These are phyloP conservation scores for Tetragonisca angustula DNA, from an alignment of 2,888 invertebrate species.

Conservation along the genomic window DNA sequence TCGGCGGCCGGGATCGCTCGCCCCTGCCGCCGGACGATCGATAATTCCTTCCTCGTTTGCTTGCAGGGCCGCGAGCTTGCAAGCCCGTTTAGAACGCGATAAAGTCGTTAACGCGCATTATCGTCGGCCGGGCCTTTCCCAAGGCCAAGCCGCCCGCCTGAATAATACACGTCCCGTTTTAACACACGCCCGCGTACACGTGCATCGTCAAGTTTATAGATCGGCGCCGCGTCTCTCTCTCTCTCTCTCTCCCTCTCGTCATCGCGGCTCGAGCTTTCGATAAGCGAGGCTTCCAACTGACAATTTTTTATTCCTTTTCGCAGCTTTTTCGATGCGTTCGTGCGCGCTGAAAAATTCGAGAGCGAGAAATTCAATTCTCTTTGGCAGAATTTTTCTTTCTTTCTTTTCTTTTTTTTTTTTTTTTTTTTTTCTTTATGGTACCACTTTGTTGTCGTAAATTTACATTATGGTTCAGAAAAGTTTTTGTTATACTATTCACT, in stretches of 20 bases:
- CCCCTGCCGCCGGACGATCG: slow-evolving; percentile 63
- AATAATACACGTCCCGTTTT: slow-evolving; percentile 67
- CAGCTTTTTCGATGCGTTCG: no score
- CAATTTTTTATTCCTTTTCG: no score
- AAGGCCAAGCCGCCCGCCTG: slow-evolving; percentile 65
- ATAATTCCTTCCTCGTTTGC: slow-evolving; percentile 74
- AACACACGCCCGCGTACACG: slow-evolving; percentile 24
- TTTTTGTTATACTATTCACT: no score
- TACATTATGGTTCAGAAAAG: no score
- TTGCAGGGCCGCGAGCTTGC: slow-evolving; percentile 69
- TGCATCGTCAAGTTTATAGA: slow-evolving; percentile 34
- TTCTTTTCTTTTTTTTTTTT: no score
- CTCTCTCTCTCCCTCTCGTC: neutral
- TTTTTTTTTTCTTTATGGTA: no score
- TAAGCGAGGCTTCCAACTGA: slow-evolving; percentile 21
- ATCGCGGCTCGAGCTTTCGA: slow-evolving; percentile 26
- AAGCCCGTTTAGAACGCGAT: slow-evolving; percentile 71
- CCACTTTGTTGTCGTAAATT: no score
- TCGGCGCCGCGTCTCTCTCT: neutral
- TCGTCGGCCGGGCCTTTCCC: slow-evolving; percentile 65
- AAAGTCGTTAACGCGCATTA: slow-evolving; percentile 74
- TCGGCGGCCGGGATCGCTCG: slow-evolving; percentile 68
- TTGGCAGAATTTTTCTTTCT: no score
- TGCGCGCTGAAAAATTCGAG: no score
- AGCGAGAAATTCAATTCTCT: no score